Percentiles rank a stretch among this genome's conserved stretches.
Evolutionary conservation across 2,888 invertebrate species (phyloP).

Genomic region (Drosophila leonis): DNA sequence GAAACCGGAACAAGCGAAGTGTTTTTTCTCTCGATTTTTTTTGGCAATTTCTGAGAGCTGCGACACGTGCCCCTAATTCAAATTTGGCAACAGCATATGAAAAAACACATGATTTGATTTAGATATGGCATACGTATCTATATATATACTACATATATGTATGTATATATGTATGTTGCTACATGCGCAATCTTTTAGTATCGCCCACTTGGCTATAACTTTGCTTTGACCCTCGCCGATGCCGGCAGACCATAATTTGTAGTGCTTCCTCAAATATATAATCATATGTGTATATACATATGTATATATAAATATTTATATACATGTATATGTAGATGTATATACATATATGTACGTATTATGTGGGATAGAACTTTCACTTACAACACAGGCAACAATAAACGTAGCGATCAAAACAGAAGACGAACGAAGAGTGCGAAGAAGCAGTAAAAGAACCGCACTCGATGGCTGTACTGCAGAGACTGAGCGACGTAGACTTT

Average conservation of each 20-base stretch:
- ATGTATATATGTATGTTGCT: conserved; percentile 1
- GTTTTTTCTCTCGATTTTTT: conserved; percentile 5
- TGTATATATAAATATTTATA: neutral
- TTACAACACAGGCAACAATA: conserved; percentile 53
- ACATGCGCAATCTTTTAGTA: conserved; percentile 14
- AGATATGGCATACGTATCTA: conserved; percentile 8
- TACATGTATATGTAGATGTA: neutral
- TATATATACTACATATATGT: conserved; percentile 1
- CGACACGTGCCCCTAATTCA: conserved; percentile 65
- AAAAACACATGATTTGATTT: conserved; percentile 51
- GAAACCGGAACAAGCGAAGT: conserved; percentile 44
- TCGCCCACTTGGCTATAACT: conserved; percentile 35
- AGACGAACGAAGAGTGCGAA: conserved; percentile 13
- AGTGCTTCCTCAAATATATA: conserved; percentile 44
- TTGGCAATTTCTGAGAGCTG: conserved; percentile 22
- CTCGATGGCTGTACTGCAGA: conserved; percentile 62
- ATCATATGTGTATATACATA: no score
- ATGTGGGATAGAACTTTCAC: conserved; percentile 57
- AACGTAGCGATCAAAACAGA: conserved; percentile 59
- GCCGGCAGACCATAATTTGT: conserved; percentile 39
- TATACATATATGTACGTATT: neutral
- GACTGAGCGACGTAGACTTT: conserved; percentile 54
- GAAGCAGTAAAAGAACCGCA: conserved; percentile 53
- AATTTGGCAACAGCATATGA: conserved; percentile 51
- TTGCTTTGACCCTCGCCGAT: conserved; percentile 33